Percentiles rank a stretch among this genome's conserved stretches.
Evolutionary conservation across 2,888 invertebrate species (phyloP).

Genomic region (Villa cingulata): DNA sequence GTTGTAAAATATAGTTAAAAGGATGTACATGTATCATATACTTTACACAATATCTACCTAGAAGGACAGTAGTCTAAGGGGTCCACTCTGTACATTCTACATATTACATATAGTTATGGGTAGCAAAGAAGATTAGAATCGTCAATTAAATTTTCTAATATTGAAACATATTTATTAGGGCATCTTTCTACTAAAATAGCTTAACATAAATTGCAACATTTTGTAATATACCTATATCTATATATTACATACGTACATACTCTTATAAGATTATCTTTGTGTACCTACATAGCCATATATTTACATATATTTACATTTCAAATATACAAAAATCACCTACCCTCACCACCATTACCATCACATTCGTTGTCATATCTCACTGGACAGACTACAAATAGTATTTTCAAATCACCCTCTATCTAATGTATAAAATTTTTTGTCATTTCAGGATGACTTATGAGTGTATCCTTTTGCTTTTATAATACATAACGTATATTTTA

Average conservation of each 20-base stretch:
- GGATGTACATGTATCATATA: constrained; percentile 6
- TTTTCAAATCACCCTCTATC: no score
- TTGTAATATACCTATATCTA: no score
- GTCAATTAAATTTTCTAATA: not conserved
- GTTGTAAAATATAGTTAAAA: constrained; percentile 15
- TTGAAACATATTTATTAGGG: not conserved
- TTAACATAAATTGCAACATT: no score
- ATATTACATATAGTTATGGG: no score
- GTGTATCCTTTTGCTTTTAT: not conserved
- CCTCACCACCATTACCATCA: no score
- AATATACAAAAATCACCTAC: no score
- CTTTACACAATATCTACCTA: no score
- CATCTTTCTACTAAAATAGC: not conserved
- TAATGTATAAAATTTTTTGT: not conserved
- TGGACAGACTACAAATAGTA: not conserved
- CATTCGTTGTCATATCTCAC: no score
- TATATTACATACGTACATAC: no score
- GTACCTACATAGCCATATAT: no score
- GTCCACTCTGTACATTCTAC: not conserved
- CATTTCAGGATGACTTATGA: not conserved
- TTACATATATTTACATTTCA: no score
- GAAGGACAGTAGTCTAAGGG: constrained; percentile 6
- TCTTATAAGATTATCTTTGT: no score
- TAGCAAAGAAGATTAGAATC: not conserved
- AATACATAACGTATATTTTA: not conserved